Evolutionary conservation across 2,797 vertebrate genomes (phyloP), one percentile per base, ranked within the genome.

Genomic region (Acanthurus leucopareius): DNA sequence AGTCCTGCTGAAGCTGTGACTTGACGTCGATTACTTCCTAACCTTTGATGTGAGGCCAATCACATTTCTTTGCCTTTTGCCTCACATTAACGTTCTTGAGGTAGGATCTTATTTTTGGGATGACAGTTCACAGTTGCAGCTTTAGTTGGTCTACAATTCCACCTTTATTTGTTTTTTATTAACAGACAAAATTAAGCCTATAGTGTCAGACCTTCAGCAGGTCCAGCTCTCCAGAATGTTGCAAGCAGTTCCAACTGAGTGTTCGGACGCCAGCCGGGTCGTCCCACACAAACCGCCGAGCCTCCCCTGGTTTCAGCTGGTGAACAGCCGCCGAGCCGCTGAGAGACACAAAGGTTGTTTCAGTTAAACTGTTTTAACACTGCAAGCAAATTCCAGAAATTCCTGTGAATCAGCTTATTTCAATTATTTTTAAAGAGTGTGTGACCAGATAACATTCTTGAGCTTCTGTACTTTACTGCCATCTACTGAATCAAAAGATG

Each of bases 211-310:
- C 98, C 97, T 98, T 98, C 52, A 99, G 91, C 16, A 99, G 93
- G 83, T 96, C 94, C 13, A 97, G 95, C 76, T 98, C 96, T 75
- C 97, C 97, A 3, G 73, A 86, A 44, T 92, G 93, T 0, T 95
- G 91, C 9, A 87, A 88, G 57, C 95, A 97, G 59, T 74, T 93
- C 98, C 98, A 99, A 9, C 72, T 91, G 35, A 99, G 83, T 45
- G 88, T 97, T 61, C 95, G 95, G 7, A 91, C 88, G 3, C 96
- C 95, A 0, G 97, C 92, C 2, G 98, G 98, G 84, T 99, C 95
- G 4, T 96, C 96, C 98, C 98, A 99, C 0, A 93, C 96, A 91
- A 99, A 99, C n/a, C 96, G 92, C 9, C 94, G 95, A 0, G 94
- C 96, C 84, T 98, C 89, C 13, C 92, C 94, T 0, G 98, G 96